Evolutionary conservation across 92 coral and sea anemone genomes (phyloP).

Genomic region (Parazoanthus atlanticus): DNA sequence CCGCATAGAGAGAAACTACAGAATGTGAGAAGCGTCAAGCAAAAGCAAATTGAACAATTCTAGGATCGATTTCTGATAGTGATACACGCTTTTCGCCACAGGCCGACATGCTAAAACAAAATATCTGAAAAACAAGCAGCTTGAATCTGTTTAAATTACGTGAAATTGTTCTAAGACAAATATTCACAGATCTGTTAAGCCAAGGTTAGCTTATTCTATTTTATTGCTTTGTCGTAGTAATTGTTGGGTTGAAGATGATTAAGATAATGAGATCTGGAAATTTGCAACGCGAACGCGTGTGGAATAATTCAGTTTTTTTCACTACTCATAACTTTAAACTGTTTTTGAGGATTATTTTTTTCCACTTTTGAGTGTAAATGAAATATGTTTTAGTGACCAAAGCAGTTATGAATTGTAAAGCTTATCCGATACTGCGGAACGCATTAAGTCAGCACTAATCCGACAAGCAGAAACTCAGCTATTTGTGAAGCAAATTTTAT

Average conservation of each 20-base stretch:
- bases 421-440: not conserved
- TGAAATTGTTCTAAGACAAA: not conserved
- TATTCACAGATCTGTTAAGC: conserved; percentile 5
- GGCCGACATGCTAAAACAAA: not conserved
- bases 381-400: not conserved
- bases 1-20: too few relatives aligned
- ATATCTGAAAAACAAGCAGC: too few relatives aligned
- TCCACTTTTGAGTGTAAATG: not conserved
- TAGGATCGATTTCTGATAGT: not conserved
- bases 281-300: not conserved
- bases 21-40: not conserved
- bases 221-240: conserved; percentile 8
- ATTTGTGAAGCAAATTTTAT: conserved; percentile 25
- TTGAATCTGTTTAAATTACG: not conserved
- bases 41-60: too few relatives aligned
- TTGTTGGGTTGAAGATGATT: conserved; percentile 14
- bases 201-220: conserved; percentile 6
- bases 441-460: not conserved
- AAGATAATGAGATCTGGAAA: conserved; percentile 22
- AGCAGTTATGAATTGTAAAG: not conserved
- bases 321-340: not conserved
- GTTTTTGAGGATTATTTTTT: too few relatives aligned
- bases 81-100: not conserved
- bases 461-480: conserved; percentile 15
- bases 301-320: not conserved